A percentile compares a stretch with the other conserved stretches of the same genome.
These are phyloP conservation scores for Apodemia zela DNA, from an alignment of 2,888 invertebrate genomes.

Conservation along the genomic window DNA sequence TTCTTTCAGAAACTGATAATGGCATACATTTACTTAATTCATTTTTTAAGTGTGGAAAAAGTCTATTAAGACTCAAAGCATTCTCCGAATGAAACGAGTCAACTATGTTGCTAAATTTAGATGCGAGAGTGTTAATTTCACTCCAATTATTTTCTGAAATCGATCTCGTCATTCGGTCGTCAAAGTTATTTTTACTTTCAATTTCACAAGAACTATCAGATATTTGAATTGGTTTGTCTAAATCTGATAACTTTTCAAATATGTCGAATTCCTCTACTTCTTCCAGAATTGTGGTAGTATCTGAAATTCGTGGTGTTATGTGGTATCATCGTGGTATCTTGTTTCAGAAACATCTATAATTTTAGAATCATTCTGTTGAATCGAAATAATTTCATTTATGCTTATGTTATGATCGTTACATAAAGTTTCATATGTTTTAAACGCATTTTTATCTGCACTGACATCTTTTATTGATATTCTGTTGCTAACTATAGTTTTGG, in stretches of 20 bases:
- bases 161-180: constrained; percentile 83
- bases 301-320: constrained; percentile 24
- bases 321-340: constrained; percentile 21
- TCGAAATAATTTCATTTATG: constrained; percentile 59
- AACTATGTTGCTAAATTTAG: constrained; percentile 82
- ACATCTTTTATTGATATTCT: neutral
- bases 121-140: constrained; percentile 72
- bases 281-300: constrained; percentile 36
- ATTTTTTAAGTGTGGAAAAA: constrained; percentile 82
- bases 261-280: constrained; percentile 47
- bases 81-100: constrained; percentile 80
- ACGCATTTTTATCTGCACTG: constrained; percentile 33
- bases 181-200: constrained; percentile 40
- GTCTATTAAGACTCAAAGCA: constrained; percentile 78
- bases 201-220: constrained; percentile 37
- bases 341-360: constrained; percentile 25
- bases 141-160: constrained; percentile 86
- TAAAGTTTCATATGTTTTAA: constrained; percentile 59
- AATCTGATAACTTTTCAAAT: constrained; percentile 89
- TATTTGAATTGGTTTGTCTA: constrained; percentile 83
- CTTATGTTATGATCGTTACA: constrained; percentile 62
- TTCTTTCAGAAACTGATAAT: constrained; percentile 54
- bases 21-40: constrained; percentile 71
- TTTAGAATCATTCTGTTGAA: constrained; percentile 35
- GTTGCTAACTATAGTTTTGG: constrained; percentile 22